Evolutionary conservation across 2,113 vertebrate species (phyloP).

Genomic region (Tricholaema leucomelas): DNA sequence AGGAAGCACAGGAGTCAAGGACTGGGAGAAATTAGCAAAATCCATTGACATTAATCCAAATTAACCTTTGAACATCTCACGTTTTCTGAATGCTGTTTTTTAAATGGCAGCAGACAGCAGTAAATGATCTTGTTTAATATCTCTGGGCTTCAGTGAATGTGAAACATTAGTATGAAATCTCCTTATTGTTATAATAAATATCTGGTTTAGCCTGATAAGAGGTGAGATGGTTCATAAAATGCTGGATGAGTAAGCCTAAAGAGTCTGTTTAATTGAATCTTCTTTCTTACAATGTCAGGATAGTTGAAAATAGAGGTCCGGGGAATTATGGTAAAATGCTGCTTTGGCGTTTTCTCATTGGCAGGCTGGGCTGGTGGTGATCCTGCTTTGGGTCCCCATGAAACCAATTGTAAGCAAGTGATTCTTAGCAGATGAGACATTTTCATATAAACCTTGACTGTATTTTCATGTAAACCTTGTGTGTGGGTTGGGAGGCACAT

Average conservation of each 20-base stretch:
- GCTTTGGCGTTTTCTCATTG: constrained; percentile 49
- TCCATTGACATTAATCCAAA: constrained; percentile 56
- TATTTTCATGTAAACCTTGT: constrained; percentile 2
- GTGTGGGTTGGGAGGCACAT: neutral
- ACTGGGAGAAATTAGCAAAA: constrained; percentile 32
- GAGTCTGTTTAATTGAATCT: constrained; percentile 73
- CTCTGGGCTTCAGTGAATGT: constrained; percentile 50
- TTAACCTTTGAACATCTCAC: constrained; percentile 51
- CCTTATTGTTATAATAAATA: constrained; percentile 74
- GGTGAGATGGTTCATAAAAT: constrained; percentile 71
- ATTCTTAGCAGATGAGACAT: constrained; percentile 13
- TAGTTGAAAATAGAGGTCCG: constrained; percentile 31
- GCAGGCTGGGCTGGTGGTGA: neutral
- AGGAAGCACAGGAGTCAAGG: neutral
- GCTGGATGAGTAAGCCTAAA: constrained; percentile 65
- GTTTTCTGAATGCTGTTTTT: constrained; percentile 39
- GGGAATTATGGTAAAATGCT: constrained; percentile 57
- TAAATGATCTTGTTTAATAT: constrained; percentile 71
- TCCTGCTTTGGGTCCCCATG: constrained; percentile 6
- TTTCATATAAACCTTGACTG: neutral
- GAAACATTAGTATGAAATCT: constrained; percentile 63
- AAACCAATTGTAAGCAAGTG: constrained; percentile 37
- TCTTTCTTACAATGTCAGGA: constrained; percentile 55
- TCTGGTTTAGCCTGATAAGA: constrained; percentile 72
- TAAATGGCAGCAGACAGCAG: constrained; percentile 45